Base-by-base conservation (phyloP, 2,797 vertebrate genomes). In the Sciaenops ocellatus region DNA sequence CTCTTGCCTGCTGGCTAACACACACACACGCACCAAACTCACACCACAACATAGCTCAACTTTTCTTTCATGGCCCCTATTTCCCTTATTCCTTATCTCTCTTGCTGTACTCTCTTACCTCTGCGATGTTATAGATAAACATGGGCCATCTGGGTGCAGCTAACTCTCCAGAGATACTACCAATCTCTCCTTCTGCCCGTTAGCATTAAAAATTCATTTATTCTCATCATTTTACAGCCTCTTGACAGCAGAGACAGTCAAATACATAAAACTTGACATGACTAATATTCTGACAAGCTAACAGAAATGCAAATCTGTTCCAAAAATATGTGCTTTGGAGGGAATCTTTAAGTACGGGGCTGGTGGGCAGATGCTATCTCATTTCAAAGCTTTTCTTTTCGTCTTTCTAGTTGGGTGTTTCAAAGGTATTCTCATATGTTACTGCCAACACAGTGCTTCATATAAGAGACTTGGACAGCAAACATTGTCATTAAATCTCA, bases 91-190 rank as follows among this genome's bases (percentile, higher is more conserved):
- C 46, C 83, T 82, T 47, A 74, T 82, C 67, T 52, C 48, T 38
- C 64, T 74, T 20, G 17, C 62, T 57, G 28, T 73, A 77, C 64
- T 77, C 69, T 78, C 60, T 61, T 83, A 64, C 79, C 70, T 81
- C 63, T 75, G 68, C 63, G 82, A 84, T 87, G 75, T 82, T 80
- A 70, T 44, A 73, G 69, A 84, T 76, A 85, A 91, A 83, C 81
- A 81, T 24, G 44, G 48, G 57, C 79, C 90, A 86, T 86, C 79
- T 84, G 80, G 76, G 73, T 72, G n/a, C 73, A 68, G 62, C 71
- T 18, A 61, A 63, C 48, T 73, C 80, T 75, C 73, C 67, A 78
- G 42, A 38, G 78, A 69, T 76, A n/a, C 64, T 4, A 22, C 15
- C 64, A 69, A 56, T 34, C 68, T 71, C 42, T 55, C 73, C 38